Conservation (phyloP, 1,140 invertebrate species). For the Leptonema lineaticorne region DNA sequence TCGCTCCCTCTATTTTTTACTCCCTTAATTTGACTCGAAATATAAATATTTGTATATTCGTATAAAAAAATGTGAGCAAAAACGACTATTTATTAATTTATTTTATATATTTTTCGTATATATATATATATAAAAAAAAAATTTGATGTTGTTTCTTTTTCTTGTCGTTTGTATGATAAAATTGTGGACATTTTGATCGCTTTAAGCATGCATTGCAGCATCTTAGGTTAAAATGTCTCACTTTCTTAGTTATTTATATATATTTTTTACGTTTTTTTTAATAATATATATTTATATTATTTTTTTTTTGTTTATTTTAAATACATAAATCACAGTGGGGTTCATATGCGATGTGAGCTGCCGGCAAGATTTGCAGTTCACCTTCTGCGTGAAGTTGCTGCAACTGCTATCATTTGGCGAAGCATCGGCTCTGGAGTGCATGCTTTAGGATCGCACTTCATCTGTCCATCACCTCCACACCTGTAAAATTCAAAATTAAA, state of each 20-base stretch:
- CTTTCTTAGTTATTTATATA: neutral
- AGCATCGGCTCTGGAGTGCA: slow-evolving; percentile 87
- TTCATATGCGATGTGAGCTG: slow-evolving; percentile 20
- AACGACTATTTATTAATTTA: slow-evolving; percentile 7
- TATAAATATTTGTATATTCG: neutral
- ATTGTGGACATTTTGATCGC: slow-evolving; percentile 14
- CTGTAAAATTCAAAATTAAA: slow-evolving; percentile 52
- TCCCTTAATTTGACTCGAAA: too few relatives aligned
- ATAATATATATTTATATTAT: neutral
- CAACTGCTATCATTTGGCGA: slow-evolving; percentile 81
- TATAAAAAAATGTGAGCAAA: slow-evolving; percentile 1
- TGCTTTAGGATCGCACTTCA: slow-evolving; percentile 88
- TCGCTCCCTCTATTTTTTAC: too few relatives aligned
- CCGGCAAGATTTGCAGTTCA: slow-evolving; percentile 53
- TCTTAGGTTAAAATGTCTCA: slow-evolving; percentile 28
- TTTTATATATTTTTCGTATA: too few relatives aligned
- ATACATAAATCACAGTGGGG: slow-evolving; percentile 41
- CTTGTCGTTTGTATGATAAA: neutral
- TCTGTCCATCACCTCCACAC: slow-evolving; percentile 85
- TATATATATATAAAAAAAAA: neutral
- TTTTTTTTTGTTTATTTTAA: slow-evolving; percentile 30
- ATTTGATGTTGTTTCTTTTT: neutral
- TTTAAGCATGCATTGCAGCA: slow-evolving; percentile 24
- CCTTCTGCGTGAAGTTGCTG: slow-evolving; percentile 70
- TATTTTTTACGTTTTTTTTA: neutral